Evolutionary conservation across 2,888 invertebrate species (phyloP), one percentile per base, ranked within the genome.

Genomic region (Lomographa bimaculata): DNA sequence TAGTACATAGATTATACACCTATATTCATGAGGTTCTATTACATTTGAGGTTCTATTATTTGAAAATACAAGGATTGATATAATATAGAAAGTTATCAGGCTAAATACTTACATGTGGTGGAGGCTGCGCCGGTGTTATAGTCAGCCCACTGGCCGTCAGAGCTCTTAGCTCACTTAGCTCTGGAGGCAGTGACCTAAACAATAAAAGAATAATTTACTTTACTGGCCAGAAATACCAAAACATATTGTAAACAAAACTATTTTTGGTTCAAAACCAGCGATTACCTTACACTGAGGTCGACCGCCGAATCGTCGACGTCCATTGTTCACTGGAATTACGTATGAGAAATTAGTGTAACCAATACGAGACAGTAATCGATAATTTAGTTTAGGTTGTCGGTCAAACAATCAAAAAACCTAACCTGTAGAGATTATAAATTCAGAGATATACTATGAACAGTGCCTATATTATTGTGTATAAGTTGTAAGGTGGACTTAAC

Each of bases 241-340:
- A 57, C 33, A 53, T 52, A 42, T 36, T 36, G 21, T 41, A 2
- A 23, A 45, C 50, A 35, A 23, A n/a, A n/a, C n/a, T n/a, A n/a
- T 9, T 46, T 30, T 6, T 17, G 26, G 27, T 38, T 3, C 4
- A 37, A 33, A 43, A 47, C 19, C 26, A 8, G 7, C 29, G 43
- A 47, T 90, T 89, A 95, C 95, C 94, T 93, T 73, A 96, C 92
- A 85, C 96, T 96, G 66, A 97, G 91, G 91, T 97, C 96, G 66
- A 97, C 96, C 57, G 96, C 96, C 71, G 93, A 92, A 79, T 96
- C 96, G 89, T 96, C 96, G 76, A 95, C 93, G 84, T 96, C 96
- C 96, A 96, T 96, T 90, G 92, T 93, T 59, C 50, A 51, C 75
- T 73, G 71, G 43, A 78, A 66, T 64, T 62, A 69, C 57, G 53